Base-by-base conservation (phyloP, 1,140 invertebrate genomes). In the Halotydeus destructor region DNA sequence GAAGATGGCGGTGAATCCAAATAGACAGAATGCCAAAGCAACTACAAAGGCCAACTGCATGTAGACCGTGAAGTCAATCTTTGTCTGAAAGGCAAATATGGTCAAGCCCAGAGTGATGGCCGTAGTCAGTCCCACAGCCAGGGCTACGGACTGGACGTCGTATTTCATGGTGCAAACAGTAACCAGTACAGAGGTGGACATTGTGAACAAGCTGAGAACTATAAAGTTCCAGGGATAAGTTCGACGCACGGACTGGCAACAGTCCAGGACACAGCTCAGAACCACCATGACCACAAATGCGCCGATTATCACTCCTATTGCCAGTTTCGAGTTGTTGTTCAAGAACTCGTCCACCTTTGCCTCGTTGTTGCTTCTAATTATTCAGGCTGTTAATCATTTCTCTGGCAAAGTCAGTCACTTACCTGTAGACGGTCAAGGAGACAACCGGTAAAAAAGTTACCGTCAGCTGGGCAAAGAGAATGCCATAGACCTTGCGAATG, bases 161-260 rank as follows among this genome's bases (percentile, higher is more conserved):
- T 44, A 41, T 8, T n/a, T 11, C 19, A 14, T 14, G 12, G 23
- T 26, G 9, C 38, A 16, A 16, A 23, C 40, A 6, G 35, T 22
- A 2, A 22, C n/a, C 38, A 24, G 28, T 21, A 12, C 14, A 4
- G 33, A n/a, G 9, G 33, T 18, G 9, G 24, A 41, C 58, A 58
- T 54, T 55, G 61, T 60, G 58, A 94, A 93, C 1, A 89, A 48
- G 5, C 64, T 69, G 2, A 96, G 64, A 54, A 89, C 76, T 32
- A 96, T 75, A 55, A 80, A 78, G 58, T 96, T 96, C 55, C 71
- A 74, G 0, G 86, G 88, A 25, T 75, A 68, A 52, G 72, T 73
- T 21, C 85, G 70, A 30, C 85, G 67, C 0, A 89, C 72, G 53
- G 67, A 70, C 30, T 70, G 69, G 61, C 82, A 93, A 56, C 86